Evolutionary conservation across 1,140 invertebrate species (phyloP), one percentile per base, ranked within the genome.

Genomic region (Calephelis virginiensis): DNA sequence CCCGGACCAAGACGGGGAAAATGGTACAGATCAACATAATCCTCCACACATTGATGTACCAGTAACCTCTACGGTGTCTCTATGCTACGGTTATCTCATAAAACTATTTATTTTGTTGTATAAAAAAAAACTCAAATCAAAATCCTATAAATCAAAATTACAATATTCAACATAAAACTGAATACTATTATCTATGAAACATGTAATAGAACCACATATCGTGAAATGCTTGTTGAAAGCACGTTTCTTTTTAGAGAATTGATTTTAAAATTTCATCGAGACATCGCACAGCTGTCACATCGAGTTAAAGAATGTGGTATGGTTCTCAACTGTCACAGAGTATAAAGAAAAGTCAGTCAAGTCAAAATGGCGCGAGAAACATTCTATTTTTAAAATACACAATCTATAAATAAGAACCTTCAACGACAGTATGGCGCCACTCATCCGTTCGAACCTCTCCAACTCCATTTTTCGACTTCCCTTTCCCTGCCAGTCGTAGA

Each of bases 401-500:
- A 66, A 59, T 47, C 59, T 61, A 49, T 64, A 63, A 56, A 56
- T 49, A n/a, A 37, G 49, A 67, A 63, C 65, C 71, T 61, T 63
- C 49, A 47, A 71, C 82, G 80, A 62, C 78, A 56, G 45, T 48
- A 48, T 61, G 80, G 77, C 83, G 79, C 79, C 80, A 65, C 61
- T 69, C 73, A 74, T 83, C 74, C 72, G 82, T 80, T 81, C 77
- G 66, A 63, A 49, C 64, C 69, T 76, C 75, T 75, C 73, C 76
- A 76, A 82, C 77, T 84, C 74, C 77, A 80, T 86, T 81, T 82
- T 81, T 77, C 76, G 71, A 77, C 77, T 85, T 80, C 74, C 77
- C 73, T 77, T 78, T 80, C 76, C 72, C 66, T 76, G 70, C 74
- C 75, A 75, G 72, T 28, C 61, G 46, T 50, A 63, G 77, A 72